phyloP scores from a whole-genome alignment of 92 coral and sea anemone species.

The Epizoanthus rinbou region DNA sequence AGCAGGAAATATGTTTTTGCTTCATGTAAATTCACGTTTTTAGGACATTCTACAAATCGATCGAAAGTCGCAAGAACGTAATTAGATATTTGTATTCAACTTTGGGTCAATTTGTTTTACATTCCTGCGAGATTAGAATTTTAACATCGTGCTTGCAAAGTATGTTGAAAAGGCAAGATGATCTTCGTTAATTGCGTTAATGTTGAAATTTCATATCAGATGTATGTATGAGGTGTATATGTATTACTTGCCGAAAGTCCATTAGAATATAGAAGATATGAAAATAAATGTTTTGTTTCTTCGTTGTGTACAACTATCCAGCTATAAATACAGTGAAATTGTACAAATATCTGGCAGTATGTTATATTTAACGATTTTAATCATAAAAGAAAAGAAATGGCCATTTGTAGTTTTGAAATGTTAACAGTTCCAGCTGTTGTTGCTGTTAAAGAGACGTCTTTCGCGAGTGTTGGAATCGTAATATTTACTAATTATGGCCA shows the following conservation, averaged over 20 bases:
- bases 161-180: neutral
- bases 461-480: neutral
- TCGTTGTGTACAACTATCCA: no score
- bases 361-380: no score
- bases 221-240: no score
- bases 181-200: neutral
- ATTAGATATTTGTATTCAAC: neutral
- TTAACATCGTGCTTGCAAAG: neutral
- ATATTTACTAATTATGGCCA: neutral
- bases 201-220: neutral
- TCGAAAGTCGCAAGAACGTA: neutral
- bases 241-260: no score
- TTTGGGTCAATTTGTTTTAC: slow-evolving; percentile 1
- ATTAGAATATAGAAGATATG: no score
- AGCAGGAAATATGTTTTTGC: neutral
- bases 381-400: no score
- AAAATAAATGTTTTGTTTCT: no score
- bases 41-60: neutral
- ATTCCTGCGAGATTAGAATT: neutral
- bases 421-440: no score
- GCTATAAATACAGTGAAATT: no score
- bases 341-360: no score
- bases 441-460: no score
- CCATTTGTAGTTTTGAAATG: no score
- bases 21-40: neutral